These are phyloP conservation scores for Channallabes apus DNA, from an alignment of 2,797 vertebrate species.

Conservation along the genomic window DNA sequence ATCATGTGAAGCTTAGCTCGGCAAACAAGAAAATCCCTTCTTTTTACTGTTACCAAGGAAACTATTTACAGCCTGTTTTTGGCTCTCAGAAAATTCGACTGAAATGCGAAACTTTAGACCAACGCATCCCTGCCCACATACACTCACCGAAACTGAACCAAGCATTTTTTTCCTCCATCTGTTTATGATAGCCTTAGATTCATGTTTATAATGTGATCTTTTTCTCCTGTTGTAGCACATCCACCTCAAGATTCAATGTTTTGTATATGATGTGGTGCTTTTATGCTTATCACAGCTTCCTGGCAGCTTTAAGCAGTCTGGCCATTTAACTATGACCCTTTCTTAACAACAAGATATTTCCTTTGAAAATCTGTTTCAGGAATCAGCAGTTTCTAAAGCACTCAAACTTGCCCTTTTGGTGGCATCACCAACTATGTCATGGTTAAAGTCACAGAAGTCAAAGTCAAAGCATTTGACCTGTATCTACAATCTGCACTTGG, in stretches of 20 bases:
- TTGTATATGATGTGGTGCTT: not conserved
- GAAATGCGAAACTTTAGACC: not conserved
- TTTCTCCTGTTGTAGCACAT: not conserved
- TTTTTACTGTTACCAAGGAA: constrained; percentile 64
- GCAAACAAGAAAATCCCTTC: constrained; percentile 60
- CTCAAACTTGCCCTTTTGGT: not conserved
- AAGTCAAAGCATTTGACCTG: not conserved
- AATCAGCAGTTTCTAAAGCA: not conserved
- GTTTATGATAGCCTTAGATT: not conserved
- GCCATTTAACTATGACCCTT: not conserved
- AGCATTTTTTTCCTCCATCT: not conserved
- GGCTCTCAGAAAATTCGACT: constrained; percentile 15
- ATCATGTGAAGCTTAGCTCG: constrained; percentile 53
- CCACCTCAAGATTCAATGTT: not conserved
- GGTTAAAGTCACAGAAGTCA: not conserved
- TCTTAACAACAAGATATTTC: not conserved
- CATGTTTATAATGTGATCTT: not conserved
- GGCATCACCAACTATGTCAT: not conserved
- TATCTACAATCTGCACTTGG: no score
- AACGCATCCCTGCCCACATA: not conserved
- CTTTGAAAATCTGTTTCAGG: not conserved
- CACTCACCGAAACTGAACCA: not conserved
- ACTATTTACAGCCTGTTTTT: constrained; percentile 59
- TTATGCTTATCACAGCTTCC: not conserved
- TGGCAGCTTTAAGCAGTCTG: not conserved